Evolutionary conservation across 2,888 invertebrate genomes (phyloP).

Genomic region (Myopa tessellatipennis): DNA sequence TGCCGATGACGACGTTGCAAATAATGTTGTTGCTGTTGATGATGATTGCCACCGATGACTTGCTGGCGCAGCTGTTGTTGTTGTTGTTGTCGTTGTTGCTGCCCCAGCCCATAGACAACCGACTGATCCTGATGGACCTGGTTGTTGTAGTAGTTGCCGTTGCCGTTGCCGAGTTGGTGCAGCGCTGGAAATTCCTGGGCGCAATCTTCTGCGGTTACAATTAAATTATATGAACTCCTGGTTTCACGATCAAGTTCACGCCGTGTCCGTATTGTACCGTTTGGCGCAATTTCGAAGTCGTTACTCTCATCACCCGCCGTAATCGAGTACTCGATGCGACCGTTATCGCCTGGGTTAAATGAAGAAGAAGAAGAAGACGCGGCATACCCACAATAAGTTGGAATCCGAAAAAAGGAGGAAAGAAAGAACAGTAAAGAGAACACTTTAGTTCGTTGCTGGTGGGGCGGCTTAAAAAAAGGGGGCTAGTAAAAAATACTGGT

Average conservation of each 20-base stretch:
- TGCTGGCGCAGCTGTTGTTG: neutral
- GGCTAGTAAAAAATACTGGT: neutral
- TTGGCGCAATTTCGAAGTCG: slow-evolving; percentile 83
- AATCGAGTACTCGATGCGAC: slow-evolving; percentile 84
- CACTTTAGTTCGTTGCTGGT: neutral
- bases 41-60: neutral
- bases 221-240: slow-evolving; percentile 82
- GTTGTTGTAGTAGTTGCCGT: slow-evolving; percentile 16
- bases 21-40: slow-evolving; percentile 42
- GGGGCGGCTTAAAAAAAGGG: neutral
- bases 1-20: slow-evolving; percentile 54
- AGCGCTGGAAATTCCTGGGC: slow-evolving; percentile 73
- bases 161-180: slow-evolving; percentile 44
- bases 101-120: slow-evolving; percentile 4
- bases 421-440: slow-evolving; percentile 9
- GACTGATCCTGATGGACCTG: slow-evolving; percentile 40
- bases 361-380: slow-evolving; percentile 22
- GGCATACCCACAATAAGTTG: neutral
- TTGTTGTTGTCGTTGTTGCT: slow-evolving; percentile 38
- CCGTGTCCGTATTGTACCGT: slow-evolving; percentile 86
- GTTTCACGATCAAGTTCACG: slow-evolving; percentile 85
- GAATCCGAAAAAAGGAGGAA: neutral
- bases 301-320: slow-evolving; percentile 82
- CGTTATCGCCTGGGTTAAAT: slow-evolving; percentile 79
- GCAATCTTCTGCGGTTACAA: slow-evolving; percentile 87